A percentile compares a stretch with the other conserved stretches of the same genome.
Conservation (phyloP, 2,888 invertebrate species). For the Corbicula japonica region DNA sequence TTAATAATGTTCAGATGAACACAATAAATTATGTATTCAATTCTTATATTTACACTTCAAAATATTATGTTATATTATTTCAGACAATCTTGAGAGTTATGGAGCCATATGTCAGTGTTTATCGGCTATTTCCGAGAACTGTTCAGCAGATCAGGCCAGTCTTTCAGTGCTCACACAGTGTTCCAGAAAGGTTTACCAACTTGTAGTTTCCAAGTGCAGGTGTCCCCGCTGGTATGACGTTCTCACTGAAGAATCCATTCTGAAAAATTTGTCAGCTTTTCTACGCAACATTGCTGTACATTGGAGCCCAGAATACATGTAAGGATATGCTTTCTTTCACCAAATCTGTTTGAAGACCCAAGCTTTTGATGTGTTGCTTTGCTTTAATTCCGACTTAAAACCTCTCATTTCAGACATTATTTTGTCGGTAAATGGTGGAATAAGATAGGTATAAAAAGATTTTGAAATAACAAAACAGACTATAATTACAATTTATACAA, state of each 20-base stretch:
- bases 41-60: too few species aligned
- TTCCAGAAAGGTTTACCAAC: conserved; percentile 20
- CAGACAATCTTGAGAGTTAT: conserved; percentile 25
- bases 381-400: too few species aligned
- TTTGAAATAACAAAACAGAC: too few species aligned
- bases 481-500: too few species aligned
- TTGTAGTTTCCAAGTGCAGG: conserved; percentile 33
- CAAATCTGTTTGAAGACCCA: too few species aligned
- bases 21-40: too few species aligned
- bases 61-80: neutral
- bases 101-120: conserved; percentile 39
- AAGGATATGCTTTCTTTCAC: too few species aligned
- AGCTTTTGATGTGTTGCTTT: too few species aligned
- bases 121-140: conserved; percentile 11
- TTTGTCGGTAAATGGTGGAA: too few species aligned
- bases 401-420: too few species aligned
- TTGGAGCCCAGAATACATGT: conserved; percentile 8
- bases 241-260: conserved; percentile 11
- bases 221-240: conserved; percentile 17
- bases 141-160: conserved; percentile 8
- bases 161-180: conserved; percentile 14
- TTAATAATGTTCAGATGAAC: too few species aligned
- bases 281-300: conserved; percentile 36
- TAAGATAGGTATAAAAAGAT: too few species aligned
- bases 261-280: conserved; percentile 39